These are phyloP conservation scores for Ptiloglossa arizonensis DNA, from an alignment of 1,140 invertebrate species.

Conservation along the genomic window DNA sequence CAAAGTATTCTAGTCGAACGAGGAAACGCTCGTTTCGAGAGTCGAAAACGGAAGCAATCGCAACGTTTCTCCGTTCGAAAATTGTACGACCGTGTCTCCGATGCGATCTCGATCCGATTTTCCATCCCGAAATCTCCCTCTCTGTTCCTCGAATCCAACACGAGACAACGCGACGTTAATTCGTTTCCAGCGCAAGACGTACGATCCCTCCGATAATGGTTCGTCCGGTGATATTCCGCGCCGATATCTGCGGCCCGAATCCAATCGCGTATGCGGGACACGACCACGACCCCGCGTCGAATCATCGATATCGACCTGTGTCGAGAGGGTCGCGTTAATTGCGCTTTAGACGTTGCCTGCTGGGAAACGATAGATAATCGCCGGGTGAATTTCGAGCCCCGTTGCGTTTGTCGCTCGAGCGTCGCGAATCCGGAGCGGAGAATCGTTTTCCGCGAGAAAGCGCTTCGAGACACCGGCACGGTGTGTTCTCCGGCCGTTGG, in stretches of 20 bases:
- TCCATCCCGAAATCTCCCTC: conserved; percentile 17
- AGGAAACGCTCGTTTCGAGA: too few species aligned
- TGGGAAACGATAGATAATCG: conserved; percentile 15
- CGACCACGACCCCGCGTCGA: not conserved
- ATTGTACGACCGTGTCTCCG: too few species aligned
- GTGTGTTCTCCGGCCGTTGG: not conserved
- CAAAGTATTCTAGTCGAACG: too few species aligned
- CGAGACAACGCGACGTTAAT: conserved; percentile 65
- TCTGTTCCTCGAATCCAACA: conserved; percentile 46
- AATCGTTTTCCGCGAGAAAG: not conserved
- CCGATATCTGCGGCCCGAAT: conserved; percentile 36
- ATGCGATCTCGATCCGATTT: conserved; percentile 38
- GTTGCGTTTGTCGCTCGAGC: conserved; percentile 2
- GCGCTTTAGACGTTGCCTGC: conserved; percentile 18
- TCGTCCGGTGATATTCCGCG: conserved; percentile 26
- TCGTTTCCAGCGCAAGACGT: conserved; percentile 64
- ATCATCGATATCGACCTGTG: conserved; percentile 38
- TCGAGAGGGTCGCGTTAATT: conserved; percentile 34
- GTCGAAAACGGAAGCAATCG: too few species aligned
- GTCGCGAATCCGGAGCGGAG: not conserved
- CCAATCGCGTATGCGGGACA: conserved; percentile 35
- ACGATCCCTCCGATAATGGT: conserved; percentile 55
- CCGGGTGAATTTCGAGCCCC: not conserved
- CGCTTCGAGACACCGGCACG: too few species aligned
- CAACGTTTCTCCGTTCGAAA: too few species aligned